Evolutionary conservation across 2,797 vertebrate species (phyloP).

Genomic region (Adrianichthys oophorus): DNA sequence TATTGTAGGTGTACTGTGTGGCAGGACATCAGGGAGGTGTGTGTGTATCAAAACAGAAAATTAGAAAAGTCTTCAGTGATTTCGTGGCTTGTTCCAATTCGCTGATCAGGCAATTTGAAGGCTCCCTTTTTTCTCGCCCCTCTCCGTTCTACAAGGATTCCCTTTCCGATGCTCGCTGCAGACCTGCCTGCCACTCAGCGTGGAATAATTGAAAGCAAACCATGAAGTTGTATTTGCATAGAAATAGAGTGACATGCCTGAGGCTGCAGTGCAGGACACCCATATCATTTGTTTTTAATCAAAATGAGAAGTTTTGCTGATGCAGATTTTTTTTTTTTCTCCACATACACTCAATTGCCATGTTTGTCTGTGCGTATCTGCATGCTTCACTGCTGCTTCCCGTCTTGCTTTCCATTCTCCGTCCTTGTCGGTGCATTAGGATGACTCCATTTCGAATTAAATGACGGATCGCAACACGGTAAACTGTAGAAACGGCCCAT

Average conservation of each 20-base stretch:
- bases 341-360: constrained; percentile 27
- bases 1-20: background rate
- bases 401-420: constrained; percentile 50
- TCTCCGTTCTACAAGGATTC: constrained; percentile 52
- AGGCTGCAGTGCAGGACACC: constrained; percentile 72
- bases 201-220: constrained; percentile 80
- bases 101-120: constrained; percentile 35
- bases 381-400: constrained; percentile 44
- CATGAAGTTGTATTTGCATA: constrained; percentile 99
- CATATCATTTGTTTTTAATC: constrained; percentile 81
- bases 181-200: constrained; percentile 64
- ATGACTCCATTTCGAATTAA: constrained; percentile 73
- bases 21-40: constrained; percentile 2
- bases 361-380: constrained; percentile 1
- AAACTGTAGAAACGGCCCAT: constrained; percentile 64
- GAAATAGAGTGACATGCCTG: constrained; percentile 86
- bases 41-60: constrained; percentile 28
- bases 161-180: constrained; percentile 45
- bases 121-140: constrained; percentile 25
- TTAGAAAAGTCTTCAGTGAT: constrained; percentile 29
- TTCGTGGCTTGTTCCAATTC: constrained; percentile 40
- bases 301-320: constrained; percentile 77
- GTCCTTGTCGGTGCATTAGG: constrained; percentile 65
- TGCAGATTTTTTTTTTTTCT: constrained; percentile 67
- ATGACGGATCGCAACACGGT: constrained; percentile 62